A percentile compares a stretch with the other conserved stretches of the same genome.
Conservation (phyloP, 2,113 vertebrate genomes). For the Mungos mungo region DNA sequence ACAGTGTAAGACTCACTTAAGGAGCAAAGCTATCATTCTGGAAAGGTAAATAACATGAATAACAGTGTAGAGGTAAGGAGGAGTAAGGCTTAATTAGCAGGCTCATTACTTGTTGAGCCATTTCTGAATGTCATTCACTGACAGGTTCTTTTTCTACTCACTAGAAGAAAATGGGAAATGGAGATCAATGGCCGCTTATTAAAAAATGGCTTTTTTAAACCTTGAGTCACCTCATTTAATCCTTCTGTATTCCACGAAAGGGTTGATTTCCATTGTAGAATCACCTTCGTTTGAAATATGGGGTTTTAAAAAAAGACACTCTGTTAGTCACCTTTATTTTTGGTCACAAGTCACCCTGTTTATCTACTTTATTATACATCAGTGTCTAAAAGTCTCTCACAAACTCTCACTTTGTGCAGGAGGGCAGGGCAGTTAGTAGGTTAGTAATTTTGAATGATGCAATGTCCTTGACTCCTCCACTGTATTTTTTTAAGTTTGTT, state of each 20-base stretch:
- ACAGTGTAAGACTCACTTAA: neutral
- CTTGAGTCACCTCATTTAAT: neutral
- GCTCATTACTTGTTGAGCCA: neutral
- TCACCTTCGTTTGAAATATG: neutral
- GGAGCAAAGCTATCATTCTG: neutral
- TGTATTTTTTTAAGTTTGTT: neutral
- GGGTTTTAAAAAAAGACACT: neutral
- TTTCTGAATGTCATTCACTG: neutral
- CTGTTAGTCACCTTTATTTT: constrained; percentile 62
- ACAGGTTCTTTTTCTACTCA: neutral
- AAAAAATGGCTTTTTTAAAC: neutral
- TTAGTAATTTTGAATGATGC: neutral
- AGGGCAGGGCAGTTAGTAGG: neutral
- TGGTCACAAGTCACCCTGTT: constrained; percentile 7
- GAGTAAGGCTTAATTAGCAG: neutral
- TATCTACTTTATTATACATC: constrained; percentile 16
- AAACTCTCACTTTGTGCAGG: neutral
- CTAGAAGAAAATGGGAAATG: neutral
- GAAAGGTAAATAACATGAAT: neutral
- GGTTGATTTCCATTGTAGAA: constrained; percentile 14
- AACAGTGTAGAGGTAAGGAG: neutral
- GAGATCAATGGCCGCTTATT: neutral
- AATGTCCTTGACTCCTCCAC: neutral
- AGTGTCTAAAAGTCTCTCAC: neutral
- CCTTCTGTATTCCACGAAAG: neutral